phyloP scores from a whole-genome alignment of 2,888 invertebrate genomes.

The Cinara cedri region DNA sequence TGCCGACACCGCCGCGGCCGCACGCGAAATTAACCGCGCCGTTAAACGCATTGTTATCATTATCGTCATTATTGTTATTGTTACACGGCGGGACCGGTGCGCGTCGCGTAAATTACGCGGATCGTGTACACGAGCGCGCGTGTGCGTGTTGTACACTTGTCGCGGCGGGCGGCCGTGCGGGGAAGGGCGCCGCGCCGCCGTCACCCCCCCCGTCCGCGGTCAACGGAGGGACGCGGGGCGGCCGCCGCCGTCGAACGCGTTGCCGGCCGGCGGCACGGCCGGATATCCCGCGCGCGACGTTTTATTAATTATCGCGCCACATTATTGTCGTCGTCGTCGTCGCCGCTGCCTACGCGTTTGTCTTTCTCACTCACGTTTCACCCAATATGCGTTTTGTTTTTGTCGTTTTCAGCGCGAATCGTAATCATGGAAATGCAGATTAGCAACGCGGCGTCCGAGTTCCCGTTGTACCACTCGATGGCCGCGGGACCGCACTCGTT shows the following conservation, averaged over 20 bases:
- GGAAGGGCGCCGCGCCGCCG: too few species aligned
- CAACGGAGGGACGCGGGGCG: background rate
- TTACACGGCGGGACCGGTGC: background rate
- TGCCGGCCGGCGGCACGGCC: background rate
- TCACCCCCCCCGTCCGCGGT: too few species aligned
- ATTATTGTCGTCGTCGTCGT: background rate
- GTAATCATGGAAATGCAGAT: constrained; percentile 54
- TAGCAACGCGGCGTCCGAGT: constrained; percentile 51
- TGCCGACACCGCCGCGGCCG: background rate
- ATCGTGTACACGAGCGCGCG: too few species aligned
- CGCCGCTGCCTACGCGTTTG: background rate
- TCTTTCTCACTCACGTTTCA: background rate
- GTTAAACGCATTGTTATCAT: background rate
- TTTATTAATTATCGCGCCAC: too few species aligned
- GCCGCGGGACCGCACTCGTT: constrained; percentile 55
- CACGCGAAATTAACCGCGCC: background rate
- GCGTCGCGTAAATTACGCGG: constrained; percentile 38
- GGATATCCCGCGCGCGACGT: too few species aligned
- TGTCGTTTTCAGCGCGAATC: constrained; percentile 32
- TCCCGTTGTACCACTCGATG: constrained; percentile 55
- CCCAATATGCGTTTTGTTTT: background rate
- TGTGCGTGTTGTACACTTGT: constrained; percentile 40
- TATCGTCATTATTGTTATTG: too few species aligned
- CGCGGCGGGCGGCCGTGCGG: constrained; percentile 22
- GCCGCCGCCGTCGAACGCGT: background rate